Evolutionary conservation across 2,113 vertebrate species (phyloP).

Genomic region (Bos taurus): ARS-UCD2.0 NC_037331.1:20251501-20252000

Average conservation of each 20-base stretch:
- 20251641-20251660: neutral
- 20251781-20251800: neutral
- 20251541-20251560: neutral
- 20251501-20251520: neutral
- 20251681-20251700: neutral
- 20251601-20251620: neutral
- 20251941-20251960: neutral
- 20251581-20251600: neutral
- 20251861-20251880: neutral
- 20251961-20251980: neutral
- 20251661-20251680: neutral
- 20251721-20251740: neutral
- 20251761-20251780: slow-evolving; percentile 1
- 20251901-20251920: neutral
- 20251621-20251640: neutral
- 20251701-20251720: neutral
- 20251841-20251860: neutral
- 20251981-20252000: neutral
- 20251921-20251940: neutral
- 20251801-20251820: neutral
- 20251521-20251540: neutral
- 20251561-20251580: neutral
- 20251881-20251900: neutral
- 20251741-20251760: neutral
- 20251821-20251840: neutral